Conservation (phyloP, 2,797 vertebrate genomes). For the Rousettus madagascariensis region DNA sequence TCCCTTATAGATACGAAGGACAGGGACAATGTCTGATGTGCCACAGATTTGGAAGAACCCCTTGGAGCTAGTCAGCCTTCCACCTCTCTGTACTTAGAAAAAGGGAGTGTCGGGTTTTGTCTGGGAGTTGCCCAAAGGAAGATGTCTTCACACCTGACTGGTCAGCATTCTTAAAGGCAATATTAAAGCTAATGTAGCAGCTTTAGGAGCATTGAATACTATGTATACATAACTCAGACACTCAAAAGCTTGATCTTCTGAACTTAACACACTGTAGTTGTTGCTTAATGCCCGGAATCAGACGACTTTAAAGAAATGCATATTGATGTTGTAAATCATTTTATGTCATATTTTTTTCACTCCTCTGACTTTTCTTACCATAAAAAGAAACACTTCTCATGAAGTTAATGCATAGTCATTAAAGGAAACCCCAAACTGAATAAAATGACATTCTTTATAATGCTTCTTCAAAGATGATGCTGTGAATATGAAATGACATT, state of each 20-base stretch:
- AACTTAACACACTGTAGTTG: not conserved
- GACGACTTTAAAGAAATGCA: not conserved
- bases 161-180: not conserved
- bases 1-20: not conserved
- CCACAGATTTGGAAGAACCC: not conserved
- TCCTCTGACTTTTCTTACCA: not conserved
- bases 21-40: not conserved
- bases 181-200: not conserved
- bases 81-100: not conserved
- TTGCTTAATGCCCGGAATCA: not conserved
- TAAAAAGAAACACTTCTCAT: constrained; percentile 7
- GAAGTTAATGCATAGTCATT: constrained; percentile 36
- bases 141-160: not conserved
- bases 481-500: not conserved
- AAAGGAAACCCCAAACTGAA: not conserved
- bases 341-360: not conserved
- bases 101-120: not conserved
- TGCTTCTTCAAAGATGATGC: constrained; percentile 8
- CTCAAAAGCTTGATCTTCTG: not conserved
- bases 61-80: not conserved
- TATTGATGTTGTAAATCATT: not conserved
- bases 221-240: not conserved
- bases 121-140: not conserved
- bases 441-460: constrained; percentile 25
- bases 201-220: not conserved